A percentile compares a stretch with the other conserved stretches of the same genome.
These are phyloP conservation scores for Myathropa florea DNA, from an alignment of 2,888 invertebrate genomes.

Conservation along the genomic window DNA sequence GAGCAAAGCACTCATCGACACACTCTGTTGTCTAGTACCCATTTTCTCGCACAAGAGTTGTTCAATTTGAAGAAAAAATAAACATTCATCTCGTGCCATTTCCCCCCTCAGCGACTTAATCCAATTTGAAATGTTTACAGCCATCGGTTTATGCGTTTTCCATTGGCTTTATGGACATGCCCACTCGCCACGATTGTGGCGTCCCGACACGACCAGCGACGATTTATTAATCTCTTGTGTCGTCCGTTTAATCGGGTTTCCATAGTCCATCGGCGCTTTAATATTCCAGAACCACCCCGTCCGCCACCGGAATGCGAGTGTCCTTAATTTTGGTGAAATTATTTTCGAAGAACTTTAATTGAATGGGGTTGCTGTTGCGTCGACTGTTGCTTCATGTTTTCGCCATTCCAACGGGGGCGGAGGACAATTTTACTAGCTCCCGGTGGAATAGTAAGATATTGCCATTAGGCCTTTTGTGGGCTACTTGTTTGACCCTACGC, in stretches of 20 bases:
- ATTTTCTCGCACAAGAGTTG: background rate
- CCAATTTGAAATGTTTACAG: constrained; percentile 35
- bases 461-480: constrained; percentile 41
- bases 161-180: background rate
- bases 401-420: background rate
- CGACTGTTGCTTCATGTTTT: background rate
- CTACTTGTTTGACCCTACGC: constrained; percentile 39
- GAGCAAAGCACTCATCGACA: background rate
- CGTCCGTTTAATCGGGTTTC: constrained; percentile 47
- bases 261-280: constrained; percentile 19
- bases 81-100: background rate
- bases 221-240: constrained; percentile 31
- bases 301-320: background rate
- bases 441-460: constrained; percentile 25
- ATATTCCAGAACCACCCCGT: background rate
- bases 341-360: background rate
- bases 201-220: constrained; percentile 1
- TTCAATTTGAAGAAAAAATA: background rate
- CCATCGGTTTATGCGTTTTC: background rate
- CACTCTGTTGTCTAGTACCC: background rate
- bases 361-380: background rate
- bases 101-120: constrained; percentile 10
- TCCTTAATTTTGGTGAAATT: background rate
- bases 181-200: background rate
- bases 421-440: background rate